These are phyloP conservation scores for Hystrix brachyura DNA, from an alignment of 2,113 vertebrate species.

Conservation along the genomic window DNA sequence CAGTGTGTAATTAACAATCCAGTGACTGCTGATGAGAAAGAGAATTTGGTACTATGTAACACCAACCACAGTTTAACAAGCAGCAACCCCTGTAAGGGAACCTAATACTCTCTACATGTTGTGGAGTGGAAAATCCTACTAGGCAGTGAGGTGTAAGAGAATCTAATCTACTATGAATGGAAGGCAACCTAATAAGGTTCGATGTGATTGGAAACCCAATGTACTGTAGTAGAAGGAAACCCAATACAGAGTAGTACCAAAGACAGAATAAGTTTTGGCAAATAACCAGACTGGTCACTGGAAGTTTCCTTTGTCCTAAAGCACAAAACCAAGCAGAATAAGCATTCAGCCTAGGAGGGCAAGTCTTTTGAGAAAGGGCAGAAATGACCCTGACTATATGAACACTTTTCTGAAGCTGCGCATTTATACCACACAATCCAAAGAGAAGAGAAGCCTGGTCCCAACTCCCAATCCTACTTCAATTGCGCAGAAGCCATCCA, in stretches of 20 bases:
- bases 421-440: slow-evolving; percentile 65
- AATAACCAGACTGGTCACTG: slow-evolving; percentile 69
- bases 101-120: slow-evolving; percentile 68
- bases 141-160: slow-evolving; percentile 74
- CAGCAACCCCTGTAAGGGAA: slow-evolving; percentile 72
- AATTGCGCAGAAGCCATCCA: slow-evolving; percentile 23
- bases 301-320: slow-evolving; percentile 68
- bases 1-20: slow-evolving; percentile 73
- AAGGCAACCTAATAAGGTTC: slow-evolving; percentile 68
- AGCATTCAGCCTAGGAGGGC: slow-evolving; percentile 61
- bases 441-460: slow-evolving; percentile 33
- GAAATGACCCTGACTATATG: slow-evolving; percentile 64
- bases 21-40: slow-evolving; percentile 55
- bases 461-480: slow-evolving; percentile 57
- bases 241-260: slow-evolving; percentile 60
- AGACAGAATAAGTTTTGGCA: slow-evolving; percentile 65
- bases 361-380: slow-evolving; percentile 61
- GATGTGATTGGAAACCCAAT: slow-evolving; percentile 81
- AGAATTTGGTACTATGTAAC: slow-evolving; percentile 24
- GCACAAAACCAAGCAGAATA: slow-evolving; percentile 70
- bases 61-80: slow-evolving; percentile 58
- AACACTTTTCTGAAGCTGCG: slow-evolving; percentile 60
- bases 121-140: slow-evolving; percentile 75
- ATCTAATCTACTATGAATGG: slow-evolving; percentile 82
- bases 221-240: slow-evolving; percentile 75